phyloP scores from a whole-genome alignment of 2,113 vertebrate species.

The Aviceda subcristata region DNA sequence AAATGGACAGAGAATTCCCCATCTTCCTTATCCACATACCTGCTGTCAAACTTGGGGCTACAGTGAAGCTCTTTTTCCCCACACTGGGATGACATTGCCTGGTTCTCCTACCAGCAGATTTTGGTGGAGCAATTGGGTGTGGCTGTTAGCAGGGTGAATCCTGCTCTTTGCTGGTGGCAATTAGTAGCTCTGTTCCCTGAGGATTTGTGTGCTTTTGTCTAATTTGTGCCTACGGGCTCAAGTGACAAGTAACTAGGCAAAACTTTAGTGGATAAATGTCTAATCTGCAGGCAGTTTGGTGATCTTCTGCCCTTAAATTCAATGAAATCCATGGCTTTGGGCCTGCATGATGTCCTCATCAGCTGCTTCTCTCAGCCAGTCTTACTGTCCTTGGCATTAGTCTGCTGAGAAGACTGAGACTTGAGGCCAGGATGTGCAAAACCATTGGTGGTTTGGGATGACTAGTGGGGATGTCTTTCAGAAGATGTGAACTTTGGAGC shows the following conservation, averaged over 20 bases:
- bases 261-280: background rate
- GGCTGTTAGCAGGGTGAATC: background rate
- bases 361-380: background rate
- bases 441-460: background rate
- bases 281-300: background rate
- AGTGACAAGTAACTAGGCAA: background rate
- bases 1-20: background rate
- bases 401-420: background rate
- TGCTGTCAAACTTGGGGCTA: background rate
- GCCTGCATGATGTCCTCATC: background rate
- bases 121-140: background rate
- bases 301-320: background rate
- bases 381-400: background rate
- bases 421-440: background rate
- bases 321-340: background rate
- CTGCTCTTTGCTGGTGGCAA: background rate
- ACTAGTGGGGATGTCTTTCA: background rate
- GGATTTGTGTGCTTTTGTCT: background rate
- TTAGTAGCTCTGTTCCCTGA: background rate
- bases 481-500: background rate
- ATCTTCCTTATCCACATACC: background rate
- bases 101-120: background rate
- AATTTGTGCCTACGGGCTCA: background rate
- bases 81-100: background rate
- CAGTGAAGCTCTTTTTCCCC: background rate